A percentile compares a stretch with the other conserved stretches of the same genome.
Conservation (phyloP, 1,140 invertebrate species). For the Steinernema feltiae region DNA sequence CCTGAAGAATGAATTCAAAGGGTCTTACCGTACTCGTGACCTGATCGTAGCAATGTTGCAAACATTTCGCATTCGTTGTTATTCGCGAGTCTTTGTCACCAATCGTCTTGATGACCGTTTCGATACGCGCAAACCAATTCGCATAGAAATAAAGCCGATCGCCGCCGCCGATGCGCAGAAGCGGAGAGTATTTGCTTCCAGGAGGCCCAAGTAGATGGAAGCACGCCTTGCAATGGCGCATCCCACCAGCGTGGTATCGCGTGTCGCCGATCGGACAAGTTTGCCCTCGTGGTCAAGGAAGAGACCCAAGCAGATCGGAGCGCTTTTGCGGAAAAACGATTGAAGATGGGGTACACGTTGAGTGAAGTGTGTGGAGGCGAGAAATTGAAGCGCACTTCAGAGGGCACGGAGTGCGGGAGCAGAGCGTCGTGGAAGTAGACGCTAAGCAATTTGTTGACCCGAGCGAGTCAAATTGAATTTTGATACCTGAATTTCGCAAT, state of each 20-base stretch:
- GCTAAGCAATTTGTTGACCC: background rate
- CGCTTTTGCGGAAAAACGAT: background rate
- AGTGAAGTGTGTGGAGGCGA: background rate
- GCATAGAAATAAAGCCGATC: background rate
- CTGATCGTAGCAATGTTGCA: background rate
- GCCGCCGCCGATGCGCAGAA: background rate
- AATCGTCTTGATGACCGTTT: background rate
- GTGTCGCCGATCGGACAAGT: background rate
- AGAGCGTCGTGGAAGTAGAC: slow-evolving; percentile 10
- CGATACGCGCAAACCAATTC: background rate
- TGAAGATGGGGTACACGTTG: background rate
- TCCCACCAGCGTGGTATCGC: background rate
- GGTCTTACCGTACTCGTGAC: background rate
- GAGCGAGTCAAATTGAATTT: background rate
- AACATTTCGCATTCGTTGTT: background rate
- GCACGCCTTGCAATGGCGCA: background rate
- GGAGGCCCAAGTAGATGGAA: background rate
- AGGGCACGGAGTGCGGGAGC: background rate
- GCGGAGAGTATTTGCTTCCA: background rate
- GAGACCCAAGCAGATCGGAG: background rate
- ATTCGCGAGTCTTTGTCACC: background rate
- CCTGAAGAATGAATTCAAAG: background rate
- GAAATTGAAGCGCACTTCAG: background rate
- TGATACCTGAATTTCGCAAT: background rate
- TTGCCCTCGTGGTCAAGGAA: background rate